Conservation (phyloP, 2,113 vertebrate genomes). For the Patagioenas fasciata region DNA sequence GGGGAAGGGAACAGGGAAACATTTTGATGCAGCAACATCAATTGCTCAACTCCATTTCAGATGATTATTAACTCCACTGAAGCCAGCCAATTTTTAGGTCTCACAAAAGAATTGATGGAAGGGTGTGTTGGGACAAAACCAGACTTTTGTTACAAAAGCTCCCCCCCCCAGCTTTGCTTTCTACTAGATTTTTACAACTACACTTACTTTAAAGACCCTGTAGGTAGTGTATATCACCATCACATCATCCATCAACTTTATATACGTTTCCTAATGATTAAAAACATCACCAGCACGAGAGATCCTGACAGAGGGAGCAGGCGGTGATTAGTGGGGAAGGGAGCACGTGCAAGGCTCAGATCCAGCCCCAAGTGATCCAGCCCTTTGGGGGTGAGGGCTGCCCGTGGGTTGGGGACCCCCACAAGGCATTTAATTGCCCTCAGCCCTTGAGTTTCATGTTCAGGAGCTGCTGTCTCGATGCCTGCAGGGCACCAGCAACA, state of each 20-base stretch:
- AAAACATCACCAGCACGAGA: background rate
- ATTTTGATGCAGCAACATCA: slow-evolving; percentile 43
- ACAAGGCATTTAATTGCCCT: background rate
- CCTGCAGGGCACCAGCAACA: background rate
- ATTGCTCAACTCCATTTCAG: slow-evolving; percentile 12
- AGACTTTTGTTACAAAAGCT: background rate
- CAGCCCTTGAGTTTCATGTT: background rate
- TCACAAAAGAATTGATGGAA: background rate
- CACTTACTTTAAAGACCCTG: background rate
- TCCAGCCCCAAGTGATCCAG: fast-evolving
- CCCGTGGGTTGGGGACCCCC: fast-evolving
- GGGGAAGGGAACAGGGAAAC: slow-evolving; percentile 30
- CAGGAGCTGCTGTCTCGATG: background rate
- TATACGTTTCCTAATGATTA: background rate
- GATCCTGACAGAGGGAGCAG: background rate
- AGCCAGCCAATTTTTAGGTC: background rate
- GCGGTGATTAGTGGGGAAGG: background rate
- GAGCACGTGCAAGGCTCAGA: background rate
- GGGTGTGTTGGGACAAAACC: background rate
- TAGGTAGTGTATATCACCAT: background rate
- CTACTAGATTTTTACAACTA: background rate
- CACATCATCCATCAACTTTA: slow-evolving; percentile 29
- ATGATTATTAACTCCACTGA: slow-evolving; percentile 27
- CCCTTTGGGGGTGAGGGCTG: fast-evolving
- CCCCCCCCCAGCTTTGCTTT: background rate